A percentile compares a stretch with the other conserved stretches of the same genome.
phyloP scores from a whole-genome alignment of 1,140 invertebrate species.

The Argopecten irradians region DNA sequence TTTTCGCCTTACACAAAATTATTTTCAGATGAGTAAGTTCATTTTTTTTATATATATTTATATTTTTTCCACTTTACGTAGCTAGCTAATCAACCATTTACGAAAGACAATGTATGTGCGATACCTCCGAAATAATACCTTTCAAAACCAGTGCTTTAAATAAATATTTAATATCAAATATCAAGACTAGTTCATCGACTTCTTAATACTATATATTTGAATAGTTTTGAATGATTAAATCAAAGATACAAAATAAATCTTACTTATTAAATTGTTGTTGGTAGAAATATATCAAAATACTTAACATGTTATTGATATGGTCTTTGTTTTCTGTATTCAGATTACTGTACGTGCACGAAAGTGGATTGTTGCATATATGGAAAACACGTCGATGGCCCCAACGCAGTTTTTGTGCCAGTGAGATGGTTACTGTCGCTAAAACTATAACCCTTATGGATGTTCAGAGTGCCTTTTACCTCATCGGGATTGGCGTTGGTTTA shows the following conservation, averaged over 20 bases:
- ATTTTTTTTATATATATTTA: background rate
- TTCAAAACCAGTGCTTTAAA: no score
- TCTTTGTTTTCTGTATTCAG: conserved; percentile 30
- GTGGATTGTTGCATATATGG: conserved; percentile 58
- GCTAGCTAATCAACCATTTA: no score
- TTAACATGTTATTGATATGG: no score
- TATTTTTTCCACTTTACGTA: conserved; percentile 1
- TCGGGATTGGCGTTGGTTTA: conserved; percentile 46
- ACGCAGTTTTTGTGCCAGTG: conserved; percentile 49
- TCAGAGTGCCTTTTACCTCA: conserved; percentile 57
- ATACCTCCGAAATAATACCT: no score
- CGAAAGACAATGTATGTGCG: no score
- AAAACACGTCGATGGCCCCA: conserved; percentile 50
- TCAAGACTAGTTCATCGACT: no score
- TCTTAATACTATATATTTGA: no score
- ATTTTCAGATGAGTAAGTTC: conserved; percentile 58
- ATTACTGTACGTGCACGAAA: conserved; percentile 53
- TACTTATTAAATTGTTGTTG: no score
- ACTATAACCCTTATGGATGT: conserved; percentile 52
- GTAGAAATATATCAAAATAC: no score
- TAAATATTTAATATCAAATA: no score
- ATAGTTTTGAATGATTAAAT: no score
- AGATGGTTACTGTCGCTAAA: conserved; percentile 41
- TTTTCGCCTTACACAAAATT: conserved; percentile 50
- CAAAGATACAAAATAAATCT: no score